Evolutionary conservation across 2,113 vertebrate genomes (phyloP).

Genomic region (Egretta garzetta): DNA sequence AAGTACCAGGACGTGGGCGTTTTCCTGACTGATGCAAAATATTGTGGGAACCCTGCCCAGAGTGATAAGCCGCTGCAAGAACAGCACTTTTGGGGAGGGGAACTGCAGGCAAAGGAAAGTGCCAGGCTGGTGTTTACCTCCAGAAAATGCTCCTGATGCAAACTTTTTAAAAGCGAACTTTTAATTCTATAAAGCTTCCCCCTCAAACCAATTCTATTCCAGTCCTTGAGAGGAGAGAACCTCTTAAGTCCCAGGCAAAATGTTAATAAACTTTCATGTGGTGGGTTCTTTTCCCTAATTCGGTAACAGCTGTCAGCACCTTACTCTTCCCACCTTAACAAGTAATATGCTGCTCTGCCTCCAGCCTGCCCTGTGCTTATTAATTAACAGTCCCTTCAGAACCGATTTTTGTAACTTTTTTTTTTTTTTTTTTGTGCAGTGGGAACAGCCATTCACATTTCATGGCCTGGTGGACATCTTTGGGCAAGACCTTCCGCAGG

Average conservation of each 20-base stretch:
- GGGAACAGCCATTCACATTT: fast-evolving
- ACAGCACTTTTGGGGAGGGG: fast-evolving
- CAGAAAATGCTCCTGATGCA: not conserved
- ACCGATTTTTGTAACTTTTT: not conserved
- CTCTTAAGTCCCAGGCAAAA: slow-evolving; percentile 8
- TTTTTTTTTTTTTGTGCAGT: not conserved
- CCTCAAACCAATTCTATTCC: slow-evolving; percentile 10
- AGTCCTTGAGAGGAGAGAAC: slow-evolving; percentile 11
- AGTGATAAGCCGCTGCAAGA: not conserved
- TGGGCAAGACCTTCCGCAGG: not conserved
- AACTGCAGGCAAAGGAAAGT: not conserved
- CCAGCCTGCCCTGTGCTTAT: not conserved
- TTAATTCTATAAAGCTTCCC: not conserved
- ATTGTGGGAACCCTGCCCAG: not conserved
- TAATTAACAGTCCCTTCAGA: slow-evolving; percentile 3
- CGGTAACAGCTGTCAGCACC: slow-evolving; percentile 45
- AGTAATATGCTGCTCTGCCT: not conserved
- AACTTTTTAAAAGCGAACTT: not conserved
- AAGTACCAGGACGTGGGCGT: fast-evolving
- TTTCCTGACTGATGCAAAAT: not conserved
- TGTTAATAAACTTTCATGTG: not conserved
- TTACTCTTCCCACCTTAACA: slow-evolving; percentile 19
- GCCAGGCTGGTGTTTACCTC: not conserved
- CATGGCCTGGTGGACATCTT: not conserved
- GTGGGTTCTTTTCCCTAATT: not conserved